phyloP scores from a whole-genome alignment of 2,797 vertebrate species.

The Gallinago solitaria region DNA sequence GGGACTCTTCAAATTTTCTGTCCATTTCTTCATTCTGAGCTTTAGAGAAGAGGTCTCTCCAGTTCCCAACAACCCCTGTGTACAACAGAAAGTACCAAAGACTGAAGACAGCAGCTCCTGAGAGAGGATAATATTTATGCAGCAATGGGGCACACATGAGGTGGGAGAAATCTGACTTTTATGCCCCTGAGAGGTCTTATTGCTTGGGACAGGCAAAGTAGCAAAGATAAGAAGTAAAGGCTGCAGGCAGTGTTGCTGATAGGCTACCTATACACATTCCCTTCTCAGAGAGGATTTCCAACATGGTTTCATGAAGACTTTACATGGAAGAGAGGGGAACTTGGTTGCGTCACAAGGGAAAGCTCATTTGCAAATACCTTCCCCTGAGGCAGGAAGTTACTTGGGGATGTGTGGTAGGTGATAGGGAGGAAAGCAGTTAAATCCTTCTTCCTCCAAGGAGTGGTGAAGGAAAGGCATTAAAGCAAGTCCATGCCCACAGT shows the following conservation, averaged over 20 bases:
- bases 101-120: background rate
- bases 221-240: background rate
- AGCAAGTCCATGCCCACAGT: background rate
- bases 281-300: background rate
- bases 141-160: background rate
- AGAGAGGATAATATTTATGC: background rate
- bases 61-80: slow-evolving; percentile 83
- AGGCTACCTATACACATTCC: background rate
- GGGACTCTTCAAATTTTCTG: slow-evolving; percentile 72
- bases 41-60: slow-evolving; percentile 80
- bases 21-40: slow-evolving; percentile 83
- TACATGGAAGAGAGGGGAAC: background rate
- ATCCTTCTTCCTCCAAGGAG: background rate
- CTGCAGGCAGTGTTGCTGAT: background rate
- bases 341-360: background rate
- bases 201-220: background rate
- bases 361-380: background rate
- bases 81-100: background rate
- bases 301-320: background rate
- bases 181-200: background rate
- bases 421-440: background rate
- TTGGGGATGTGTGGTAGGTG: background rate
- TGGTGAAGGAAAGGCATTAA: background rate
- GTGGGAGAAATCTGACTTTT: background rate
- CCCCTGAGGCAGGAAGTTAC: background rate